Evolutionary conservation across 2,888 invertebrate species (phyloP), one percentile per base, ranked within the genome.

Genomic region (Morpho helenor): DNA sequence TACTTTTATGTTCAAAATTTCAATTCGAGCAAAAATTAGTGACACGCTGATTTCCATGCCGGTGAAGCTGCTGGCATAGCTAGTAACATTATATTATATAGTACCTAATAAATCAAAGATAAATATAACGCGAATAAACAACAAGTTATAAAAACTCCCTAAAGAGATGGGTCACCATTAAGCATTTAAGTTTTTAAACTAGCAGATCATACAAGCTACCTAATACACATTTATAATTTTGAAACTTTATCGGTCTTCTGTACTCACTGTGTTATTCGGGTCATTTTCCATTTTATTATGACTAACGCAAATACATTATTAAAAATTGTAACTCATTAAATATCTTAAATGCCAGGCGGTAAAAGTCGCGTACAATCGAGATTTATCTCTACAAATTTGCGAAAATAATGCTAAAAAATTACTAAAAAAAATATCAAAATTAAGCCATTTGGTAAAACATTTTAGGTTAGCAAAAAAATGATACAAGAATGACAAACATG

Each of bases 401-500:
- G 86, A 88, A 89, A 89, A 84, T 83, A 84, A 82, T 85, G 85
- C 87, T 87, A 65, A 87, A 87, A 86, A 81, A 64, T 75, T 45
- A 78, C 77, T 79, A 61, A 68, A 81, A 31, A 82, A 89, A 87
- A 84, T 76, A 82, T 73, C 77, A 84, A 79, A 84, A 86, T 90
- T 84, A 90, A 87, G 87, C 86, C 87, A 87, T 89, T 89, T 87
- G 88, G 87, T 84, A 84, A 89, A 89, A 89, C 90, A 90, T 90
- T 90, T 90, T 90, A 88, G 89, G 90, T 90, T 89, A 90, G 87
- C 88, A 88, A 90, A 90, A 88, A 88, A 87, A 87, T 87, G 74
- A 83, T 89, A 84, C 74, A 79, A 78, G 76, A 84, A 80, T 89
- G 89, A 87, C 90, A 85, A 81, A 72, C 84, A 87, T 88, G 89